Conservation (phyloP, 2,113 vertebrate genomes). For the human region GRCh38 chr20:50866501-50867000, state of each 20-base stretch:
- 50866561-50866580: not conserved
- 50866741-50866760: not conserved
- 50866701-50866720: not conserved
- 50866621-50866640: not conserved
- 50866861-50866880: not conserved
- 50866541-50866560: not conserved
- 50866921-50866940: fast-evolving
- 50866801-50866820: not conserved
- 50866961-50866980: fast-evolving
- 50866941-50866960: not conserved
- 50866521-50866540: not conserved
- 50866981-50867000: too few species aligned
- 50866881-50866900: not conserved
- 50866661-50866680: not conserved
- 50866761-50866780: not conserved
- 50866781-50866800: not conserved
- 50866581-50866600: not conserved
- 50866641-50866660: not conserved
- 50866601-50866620: not conserved
- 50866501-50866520: fast-evolving
- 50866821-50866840: not conserved
- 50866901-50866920: fast-evolving
- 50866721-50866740: not conserved
- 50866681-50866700: not conserved
- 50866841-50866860: not conserved